phyloP scores from a whole-genome alignment of 1,140 invertebrate species.

The Ostrea edulis region DNA sequence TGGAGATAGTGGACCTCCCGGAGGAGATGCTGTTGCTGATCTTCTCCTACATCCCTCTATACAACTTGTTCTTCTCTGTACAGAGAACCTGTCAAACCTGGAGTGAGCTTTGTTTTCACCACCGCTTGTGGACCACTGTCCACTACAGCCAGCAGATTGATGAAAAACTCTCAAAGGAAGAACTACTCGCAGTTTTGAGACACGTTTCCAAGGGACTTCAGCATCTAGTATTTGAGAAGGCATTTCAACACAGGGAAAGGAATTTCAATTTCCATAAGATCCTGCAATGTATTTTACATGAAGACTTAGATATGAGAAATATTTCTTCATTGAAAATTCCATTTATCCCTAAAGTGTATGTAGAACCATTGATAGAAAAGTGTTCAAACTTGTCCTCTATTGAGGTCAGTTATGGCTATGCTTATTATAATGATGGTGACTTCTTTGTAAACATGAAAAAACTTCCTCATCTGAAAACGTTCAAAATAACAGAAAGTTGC shows the following conservation, averaged over 20 bases:
- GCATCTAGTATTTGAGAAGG: constrained; percentile 23
- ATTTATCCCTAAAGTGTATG: not conserved
- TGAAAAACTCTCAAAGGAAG: not conserved
- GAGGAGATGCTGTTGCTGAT: constrained; percentile 31
- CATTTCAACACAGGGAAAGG: not conserved
- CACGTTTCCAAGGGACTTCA: not conserved
- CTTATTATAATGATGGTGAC: not conserved
- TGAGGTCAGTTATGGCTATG: constrained; percentile 5
- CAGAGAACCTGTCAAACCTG: not conserved
- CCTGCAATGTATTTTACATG: constrained; percentile 16
- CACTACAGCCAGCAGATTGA: not conserved
- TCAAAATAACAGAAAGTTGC: not conserved
- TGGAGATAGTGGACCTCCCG: not conserved
- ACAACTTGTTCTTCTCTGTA: constrained; percentile 1
- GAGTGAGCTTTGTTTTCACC: constrained; percentile 18
- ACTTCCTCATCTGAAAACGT: not conserved
- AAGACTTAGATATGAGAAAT: not conserved
- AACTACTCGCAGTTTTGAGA: not conserved
- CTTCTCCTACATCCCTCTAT: constrained; percentile 1
- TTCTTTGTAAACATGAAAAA: constrained; percentile 22
- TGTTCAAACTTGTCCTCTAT: not conserved
- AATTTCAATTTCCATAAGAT: not conserved
- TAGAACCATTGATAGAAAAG: not conserved
- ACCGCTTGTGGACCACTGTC: not conserved
- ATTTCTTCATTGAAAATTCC: not conserved